Base-by-base conservation (phyloP, 2,113 vertebrate genomes). In the Typhlomys cinereus region DNA sequence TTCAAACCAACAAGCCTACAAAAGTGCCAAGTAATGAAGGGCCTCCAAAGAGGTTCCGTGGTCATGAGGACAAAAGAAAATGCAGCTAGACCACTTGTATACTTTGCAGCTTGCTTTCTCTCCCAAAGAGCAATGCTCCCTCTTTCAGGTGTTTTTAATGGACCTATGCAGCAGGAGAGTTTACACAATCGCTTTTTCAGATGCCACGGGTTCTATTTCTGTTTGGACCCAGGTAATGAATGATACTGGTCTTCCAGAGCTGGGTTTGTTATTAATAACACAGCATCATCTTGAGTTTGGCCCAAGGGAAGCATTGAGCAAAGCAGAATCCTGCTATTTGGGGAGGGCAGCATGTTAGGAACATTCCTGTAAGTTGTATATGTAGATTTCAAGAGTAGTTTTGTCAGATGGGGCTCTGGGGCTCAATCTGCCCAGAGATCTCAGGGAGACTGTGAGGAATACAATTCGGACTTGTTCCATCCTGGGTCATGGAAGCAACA, bases 101-200 rank as follows among this genome's bases (percentile, higher is more conserved):
- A 78, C 59, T 92, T 90, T 59, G 21, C 50, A 76, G 70, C 46
- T 78, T 71, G 41, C 50, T 82, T 93, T 64, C 46, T 59, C 25
- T 90, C 70, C 73, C 74, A 61, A 54, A 95, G 62, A 87, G 89
- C 73, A 78, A 71, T 83, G 64, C 7, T 44, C 66, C 69, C 27
- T 74, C 88, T 36, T 1, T 0, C 85, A 88, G 62, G 50, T 59
- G 29, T 57, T 92, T 95, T 95, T 79, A 94, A 89, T 84, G 82
- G 74, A 39, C 54, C 44, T 70, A 5, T 61, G 17, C 80, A 81
- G 71, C 48, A 36, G 79, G 76, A 85, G 50, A 8, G 17, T 46
- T 88, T 82, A 44, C n/a, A 81, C 71, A 69, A 29, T 31, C 85
- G 84, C 89, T 95, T 84, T 74, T 67, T 79, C 18, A 46, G 83